Evolutionary conservation across 1,140 invertebrate species (phyloP).

Genomic region (Megalopta genalis): DNA sequence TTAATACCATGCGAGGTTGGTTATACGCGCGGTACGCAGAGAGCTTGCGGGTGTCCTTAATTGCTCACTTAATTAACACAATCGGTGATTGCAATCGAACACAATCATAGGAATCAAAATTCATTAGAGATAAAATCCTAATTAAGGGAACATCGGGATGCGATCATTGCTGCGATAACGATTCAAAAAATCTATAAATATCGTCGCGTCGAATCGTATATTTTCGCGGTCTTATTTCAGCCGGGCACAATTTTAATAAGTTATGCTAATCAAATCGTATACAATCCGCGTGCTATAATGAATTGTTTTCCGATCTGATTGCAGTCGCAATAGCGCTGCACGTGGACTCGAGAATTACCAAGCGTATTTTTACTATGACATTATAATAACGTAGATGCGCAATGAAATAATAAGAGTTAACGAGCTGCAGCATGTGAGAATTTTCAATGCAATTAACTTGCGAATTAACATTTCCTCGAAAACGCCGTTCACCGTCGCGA

Average conservation of each 20-base stretch:
- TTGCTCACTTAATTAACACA: slow-evolving; percentile 11
- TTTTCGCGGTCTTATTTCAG: not conserved
- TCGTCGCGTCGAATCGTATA: too few relatives aligned
- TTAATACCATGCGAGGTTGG: not conserved
- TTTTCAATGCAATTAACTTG: not conserved
- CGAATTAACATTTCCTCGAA: not conserved
- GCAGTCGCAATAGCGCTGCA: not conserved
- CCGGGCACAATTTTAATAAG: slow-evolving; percentile 31
- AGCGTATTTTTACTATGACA: not conserved
- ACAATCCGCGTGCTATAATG: slow-evolving; percentile 48
- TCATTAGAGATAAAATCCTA: not conserved
- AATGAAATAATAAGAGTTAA: slow-evolving; percentile 16
- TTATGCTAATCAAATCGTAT: slow-evolving; percentile 30
- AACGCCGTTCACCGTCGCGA: not conserved
- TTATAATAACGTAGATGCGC: not conserved
- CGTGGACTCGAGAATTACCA: not conserved
- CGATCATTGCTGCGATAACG: not conserved
- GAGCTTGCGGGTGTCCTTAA: not conserved
- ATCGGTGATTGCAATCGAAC: not conserved
- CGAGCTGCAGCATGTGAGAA: not conserved
- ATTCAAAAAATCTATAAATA: not conserved
- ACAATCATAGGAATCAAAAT: slow-evolving; percentile 1
- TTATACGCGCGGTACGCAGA: not conserved
- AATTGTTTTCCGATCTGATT: slow-evolving; percentile 52
- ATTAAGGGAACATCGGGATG: not conserved